phyloP scores from a whole-genome alignment of 2,797 vertebrate species.

The Pangasius mekongensis region DNA sequence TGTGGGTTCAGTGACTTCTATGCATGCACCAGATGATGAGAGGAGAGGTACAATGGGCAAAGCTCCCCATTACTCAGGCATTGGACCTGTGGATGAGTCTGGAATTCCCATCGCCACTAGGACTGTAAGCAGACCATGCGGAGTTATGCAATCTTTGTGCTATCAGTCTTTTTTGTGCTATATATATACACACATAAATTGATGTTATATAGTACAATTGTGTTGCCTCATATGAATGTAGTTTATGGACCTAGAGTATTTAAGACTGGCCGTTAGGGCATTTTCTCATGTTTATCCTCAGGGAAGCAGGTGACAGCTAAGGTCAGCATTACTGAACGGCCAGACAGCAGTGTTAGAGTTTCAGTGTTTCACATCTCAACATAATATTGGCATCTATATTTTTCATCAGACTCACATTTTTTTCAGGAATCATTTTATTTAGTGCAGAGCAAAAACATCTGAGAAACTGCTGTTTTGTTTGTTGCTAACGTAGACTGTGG shows the following conservation, averaged over 20 bases:
- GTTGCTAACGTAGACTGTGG: slow-evolving; percentile 76
- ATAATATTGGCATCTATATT: not conserved
- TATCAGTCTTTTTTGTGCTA: not conserved
- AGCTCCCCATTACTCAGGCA: slow-evolving; percentile 82
- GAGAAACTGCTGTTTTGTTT: slow-evolving; percentile 31
- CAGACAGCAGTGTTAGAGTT: slow-evolving; percentile 40
- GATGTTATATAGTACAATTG: not conserved
- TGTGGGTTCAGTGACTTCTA: slow-evolving; percentile 75
- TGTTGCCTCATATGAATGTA: not conserved
- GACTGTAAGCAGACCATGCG: slow-evolving; percentile 75
- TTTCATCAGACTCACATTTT: slow-evolving; percentile 22
- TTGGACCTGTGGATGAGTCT: slow-evolving; percentile 85
- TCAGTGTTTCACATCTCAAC: slow-evolving; percentile 23
- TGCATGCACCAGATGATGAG: slow-evolving; percentile 81
- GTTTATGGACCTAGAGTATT: not conserved
- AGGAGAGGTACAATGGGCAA: slow-evolving; percentile 81
- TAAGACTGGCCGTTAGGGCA: not conserved
- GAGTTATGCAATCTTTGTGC: not conserved
- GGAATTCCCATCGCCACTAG: slow-evolving; percentile 85
- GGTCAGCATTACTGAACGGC: slow-evolving; percentile 44
- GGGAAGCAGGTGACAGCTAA: slow-evolving; percentile 13
- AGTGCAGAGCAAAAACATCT: slow-evolving; percentile 2
- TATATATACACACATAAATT: too few species aligned
- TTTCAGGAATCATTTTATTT: not conserved
- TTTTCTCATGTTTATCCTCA: not conserved